phyloP scores from a whole-genome alignment of 1,140 invertebrate species.

The Drosophila subpulchrella region DNA sequence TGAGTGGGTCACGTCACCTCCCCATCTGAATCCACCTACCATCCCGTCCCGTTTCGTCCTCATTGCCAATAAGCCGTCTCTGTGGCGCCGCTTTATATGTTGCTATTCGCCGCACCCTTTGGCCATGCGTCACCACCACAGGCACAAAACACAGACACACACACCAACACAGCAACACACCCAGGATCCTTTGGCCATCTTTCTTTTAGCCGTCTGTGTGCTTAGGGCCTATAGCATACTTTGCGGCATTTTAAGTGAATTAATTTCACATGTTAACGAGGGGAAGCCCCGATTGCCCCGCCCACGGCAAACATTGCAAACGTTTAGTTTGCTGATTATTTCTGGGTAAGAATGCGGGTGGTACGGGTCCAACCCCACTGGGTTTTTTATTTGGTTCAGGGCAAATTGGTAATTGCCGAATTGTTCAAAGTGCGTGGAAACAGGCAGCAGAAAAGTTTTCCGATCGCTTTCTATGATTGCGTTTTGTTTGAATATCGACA shows the following conservation, averaged over 20 bases:
- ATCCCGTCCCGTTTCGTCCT: slow-evolving; percentile 1
- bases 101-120: slow-evolving; percentile 57
- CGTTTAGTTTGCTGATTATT: slow-evolving; percentile 65
- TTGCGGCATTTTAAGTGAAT: slow-evolving; percentile 77
- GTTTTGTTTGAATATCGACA: neutral
- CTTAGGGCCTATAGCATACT: slow-evolving; percentile 66
- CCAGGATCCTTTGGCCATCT: slow-evolving; percentile 17
- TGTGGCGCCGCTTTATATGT: slow-evolving; percentile 49
- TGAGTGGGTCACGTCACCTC: slow-evolving; percentile 25
- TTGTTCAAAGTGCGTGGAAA: neutral
- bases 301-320: slow-evolving; percentile 31
- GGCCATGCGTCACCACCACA: slow-evolving; percentile 62
- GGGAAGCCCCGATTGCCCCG: neutral
- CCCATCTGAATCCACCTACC: neutral
- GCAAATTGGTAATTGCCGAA: slow-evolving; percentile 32
- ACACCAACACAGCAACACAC: neutral
- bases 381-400: slow-evolving; percentile 2
- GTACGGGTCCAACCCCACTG: neutral
- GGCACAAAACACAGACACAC: neutral
- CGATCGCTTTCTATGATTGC: neutral
- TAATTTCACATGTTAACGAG: slow-evolving; percentile 62
- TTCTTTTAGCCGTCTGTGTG: slow-evolving; percentile 6
- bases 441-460: neutral
- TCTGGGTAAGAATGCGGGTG: slow-evolving; percentile 16
- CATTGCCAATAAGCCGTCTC: slow-evolving; percentile 31